These are phyloP conservation scores for Danio rerio DNA, from an alignment of 2,113 vertebrate species.

Conservation along the genomic window DNA sequence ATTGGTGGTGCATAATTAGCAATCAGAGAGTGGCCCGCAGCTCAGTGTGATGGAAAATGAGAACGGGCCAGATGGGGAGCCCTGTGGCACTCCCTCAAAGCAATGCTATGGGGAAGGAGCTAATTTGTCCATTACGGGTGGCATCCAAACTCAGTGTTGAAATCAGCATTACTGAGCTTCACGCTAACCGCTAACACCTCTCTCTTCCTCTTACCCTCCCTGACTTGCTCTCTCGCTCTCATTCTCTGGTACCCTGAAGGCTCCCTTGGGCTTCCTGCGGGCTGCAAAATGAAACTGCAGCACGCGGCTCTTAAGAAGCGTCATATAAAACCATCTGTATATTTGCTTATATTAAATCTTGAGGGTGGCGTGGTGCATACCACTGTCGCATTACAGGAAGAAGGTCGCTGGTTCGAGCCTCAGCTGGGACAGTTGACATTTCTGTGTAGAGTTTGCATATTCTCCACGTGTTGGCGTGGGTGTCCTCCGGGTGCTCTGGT, in stretches of 20 bases:
- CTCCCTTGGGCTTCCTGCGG: conserved; percentile 49
- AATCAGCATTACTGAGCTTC: conserved; percentile 53
- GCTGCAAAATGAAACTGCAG: conserved; percentile 62
- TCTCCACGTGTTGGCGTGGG: too few species aligned
- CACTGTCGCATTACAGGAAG: too few species aligned
- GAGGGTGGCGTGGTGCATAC: too few species aligned
- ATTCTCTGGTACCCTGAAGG: conserved; percentile 20
- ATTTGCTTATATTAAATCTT: not conserved
- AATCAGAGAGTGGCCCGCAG: conserved; percentile 63
- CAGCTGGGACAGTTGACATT: too few species aligned
- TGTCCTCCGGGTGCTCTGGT: too few species aligned
- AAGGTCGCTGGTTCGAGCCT: too few species aligned
- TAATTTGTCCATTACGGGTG: conserved; percentile 46
- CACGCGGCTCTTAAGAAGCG: conserved; percentile 6
- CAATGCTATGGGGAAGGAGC: conserved; percentile 47
- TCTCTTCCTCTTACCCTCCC: conserved; percentile 11
- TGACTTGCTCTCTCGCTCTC: conserved; percentile 4
- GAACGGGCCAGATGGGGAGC: conserved; percentile 66
- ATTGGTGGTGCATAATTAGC: conserved; percentile 75
- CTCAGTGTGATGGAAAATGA: conserved; percentile 61
- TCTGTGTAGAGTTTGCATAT: too few species aligned
- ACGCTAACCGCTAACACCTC: conserved; percentile 44
- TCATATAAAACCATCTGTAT: conserved; percentile 14
- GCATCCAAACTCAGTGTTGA: conserved; percentile 47
- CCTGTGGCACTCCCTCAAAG: conserved; percentile 57